Evolutionary conservation across 2,888 invertebrate species (phyloP).

Genomic region (Parochlus steinenii): DNA sequence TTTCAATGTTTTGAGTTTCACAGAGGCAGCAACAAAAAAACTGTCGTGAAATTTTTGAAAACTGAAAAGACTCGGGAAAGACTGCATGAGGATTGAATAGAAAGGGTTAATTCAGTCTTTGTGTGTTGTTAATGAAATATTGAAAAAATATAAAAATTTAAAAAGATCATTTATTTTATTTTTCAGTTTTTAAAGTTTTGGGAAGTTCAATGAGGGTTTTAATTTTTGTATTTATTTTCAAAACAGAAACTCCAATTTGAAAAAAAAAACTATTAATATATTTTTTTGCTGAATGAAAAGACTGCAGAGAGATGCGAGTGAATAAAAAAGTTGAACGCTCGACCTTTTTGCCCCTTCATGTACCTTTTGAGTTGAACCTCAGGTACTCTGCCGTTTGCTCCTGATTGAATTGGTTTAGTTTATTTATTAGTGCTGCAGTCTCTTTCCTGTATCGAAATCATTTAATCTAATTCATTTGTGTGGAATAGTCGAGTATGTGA

Average conservation of each 20-base stretch:
- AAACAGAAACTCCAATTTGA: background rate
- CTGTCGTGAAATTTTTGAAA: no score
- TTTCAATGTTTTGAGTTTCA: no score
- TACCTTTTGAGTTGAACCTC: no score
- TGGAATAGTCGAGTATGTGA: constrained; percentile 1
- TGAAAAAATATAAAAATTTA: no score
- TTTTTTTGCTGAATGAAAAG: constrained; percentile 3
- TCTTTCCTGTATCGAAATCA: constrained; percentile 7
- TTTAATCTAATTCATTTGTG: constrained; percentile 5
- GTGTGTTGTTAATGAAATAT: no score
- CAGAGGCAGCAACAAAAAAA: no score
- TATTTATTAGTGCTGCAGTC: constrained; percentile 4
- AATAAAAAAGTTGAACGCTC: constrained; percentile 7
- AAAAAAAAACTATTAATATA: no score
- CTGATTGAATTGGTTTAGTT: constrained; percentile 9
- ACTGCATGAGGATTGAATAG: no score
- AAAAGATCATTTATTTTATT: no score
- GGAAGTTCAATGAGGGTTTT: constrained; percentile 7
- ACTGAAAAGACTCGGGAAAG: no score
- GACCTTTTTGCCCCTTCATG: constrained; percentile 11
- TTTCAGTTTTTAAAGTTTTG: no score
- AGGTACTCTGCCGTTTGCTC: constrained; percentile 7
- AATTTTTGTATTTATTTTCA: constrained; percentile 2
- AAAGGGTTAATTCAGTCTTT: constrained; percentile 11
- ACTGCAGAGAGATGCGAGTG: constrained; percentile 6